Conservation (phyloP, 2,888 invertebrate species). For the Myathropa florea region DNA sequence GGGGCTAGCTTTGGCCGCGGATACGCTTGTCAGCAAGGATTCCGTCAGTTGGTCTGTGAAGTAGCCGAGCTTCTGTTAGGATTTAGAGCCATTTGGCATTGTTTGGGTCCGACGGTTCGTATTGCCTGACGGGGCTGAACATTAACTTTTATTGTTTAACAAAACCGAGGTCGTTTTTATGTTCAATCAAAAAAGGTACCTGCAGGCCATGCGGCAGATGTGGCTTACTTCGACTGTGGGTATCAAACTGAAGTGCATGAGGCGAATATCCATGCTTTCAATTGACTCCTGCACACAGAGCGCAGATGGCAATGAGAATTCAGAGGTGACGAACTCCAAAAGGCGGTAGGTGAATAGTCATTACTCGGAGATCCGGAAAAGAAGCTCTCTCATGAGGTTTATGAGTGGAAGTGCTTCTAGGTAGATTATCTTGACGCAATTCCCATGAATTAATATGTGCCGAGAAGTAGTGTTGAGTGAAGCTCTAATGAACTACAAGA, state of each 20-base stretch:
- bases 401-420: too few species aligned
- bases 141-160: slow-evolving; percentile 64
- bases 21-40: slow-evolving; percentile 56
- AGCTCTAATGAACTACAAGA: too few species aligned
- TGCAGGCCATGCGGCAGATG: slow-evolving; percentile 50
- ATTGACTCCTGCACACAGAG: background rate
- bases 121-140: slow-evolving; percentile 20
- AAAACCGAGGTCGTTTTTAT: slow-evolving; percentile 22
- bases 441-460: too few species aligned
- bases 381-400: too few species aligned
- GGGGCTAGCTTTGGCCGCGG: slow-evolving; percentile 26
- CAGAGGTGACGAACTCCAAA: too few species aligned
- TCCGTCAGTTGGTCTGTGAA: slow-evolving; percentile 63
- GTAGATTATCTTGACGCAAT: too few species aligned
- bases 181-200: slow-evolving; percentile 5
- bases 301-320: background rate
- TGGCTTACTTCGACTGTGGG: slow-evolving; percentile 26
- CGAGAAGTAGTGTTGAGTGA: too few species aligned
- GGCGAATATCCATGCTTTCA: background rate
- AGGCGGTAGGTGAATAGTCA: too few species aligned
- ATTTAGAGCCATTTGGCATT: slow-evolving; percentile 29
- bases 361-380: too few species aligned
- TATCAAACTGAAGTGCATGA: slow-evolving; percentile 19
- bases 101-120: slow-evolving; percentile 13
- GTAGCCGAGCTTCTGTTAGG: slow-evolving; percentile 47